These are phyloP conservation scores for Riparia riparia DNA, from an alignment of 2,113 vertebrate genomes.

Conservation along the genomic window DNA sequence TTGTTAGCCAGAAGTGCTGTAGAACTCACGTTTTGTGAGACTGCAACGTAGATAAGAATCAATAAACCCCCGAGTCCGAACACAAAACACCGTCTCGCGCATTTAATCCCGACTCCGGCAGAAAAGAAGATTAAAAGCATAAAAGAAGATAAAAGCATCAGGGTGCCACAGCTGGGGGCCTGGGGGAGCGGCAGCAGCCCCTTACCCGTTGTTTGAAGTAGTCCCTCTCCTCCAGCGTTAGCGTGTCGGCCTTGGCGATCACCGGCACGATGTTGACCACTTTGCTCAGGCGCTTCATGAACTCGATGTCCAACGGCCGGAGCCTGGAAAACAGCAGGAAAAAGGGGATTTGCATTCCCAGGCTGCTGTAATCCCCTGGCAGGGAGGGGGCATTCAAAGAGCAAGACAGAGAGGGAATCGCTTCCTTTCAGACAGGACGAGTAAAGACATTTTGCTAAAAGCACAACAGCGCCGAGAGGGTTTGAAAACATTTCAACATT, in stretches of 20 bases:
- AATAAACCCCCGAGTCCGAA: not conserved
- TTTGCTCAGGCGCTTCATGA: slow-evolving; percentile 97
- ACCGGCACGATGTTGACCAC: slow-evolving; percentile 98
- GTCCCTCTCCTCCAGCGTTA: slow-evolving; percentile 95
- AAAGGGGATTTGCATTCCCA: not conserved
- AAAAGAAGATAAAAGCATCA: not conserved
- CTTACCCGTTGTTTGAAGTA: slow-evolving; percentile 93
- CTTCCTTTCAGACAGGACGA: not conserved
- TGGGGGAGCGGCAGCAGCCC: not conserved
- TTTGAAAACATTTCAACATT: not conserved
- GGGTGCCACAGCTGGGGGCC: not conserved
- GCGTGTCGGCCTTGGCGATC: slow-evolving; percentile 95
- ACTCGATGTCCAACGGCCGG: slow-evolving; percentile 93
- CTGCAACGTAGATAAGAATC: not conserved
- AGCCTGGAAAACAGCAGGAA: slow-evolving; percentile 77
- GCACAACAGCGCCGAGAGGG: not conserved
- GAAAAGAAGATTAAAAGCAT: not conserved
- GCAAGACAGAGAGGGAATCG: not conserved
- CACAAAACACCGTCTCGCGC: not conserved
- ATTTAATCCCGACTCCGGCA: not conserved
- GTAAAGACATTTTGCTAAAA: not conserved
- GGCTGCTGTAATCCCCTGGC: not conserved
- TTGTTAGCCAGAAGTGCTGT: not conserved
- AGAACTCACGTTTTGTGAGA: not conserved
- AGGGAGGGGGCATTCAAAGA: not conserved